These are phyloP conservation scores for Grammomys surdaster DNA, from an alignment of 2,113 vertebrate species.

Conservation along the genomic window DNA sequence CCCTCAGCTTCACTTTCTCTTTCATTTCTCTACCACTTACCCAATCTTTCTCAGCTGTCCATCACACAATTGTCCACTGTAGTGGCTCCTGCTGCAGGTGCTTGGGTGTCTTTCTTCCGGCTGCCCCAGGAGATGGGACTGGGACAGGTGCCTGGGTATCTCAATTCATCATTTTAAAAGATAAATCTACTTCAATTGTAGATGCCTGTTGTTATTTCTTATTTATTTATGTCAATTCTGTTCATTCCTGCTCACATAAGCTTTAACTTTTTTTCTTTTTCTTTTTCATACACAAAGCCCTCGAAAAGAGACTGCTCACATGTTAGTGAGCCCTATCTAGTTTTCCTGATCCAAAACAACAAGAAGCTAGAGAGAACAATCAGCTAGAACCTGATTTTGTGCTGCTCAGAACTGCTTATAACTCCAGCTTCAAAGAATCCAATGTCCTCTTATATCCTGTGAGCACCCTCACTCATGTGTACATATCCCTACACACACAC, in stretches of 20 bases:
- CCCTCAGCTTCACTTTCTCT: background rate
- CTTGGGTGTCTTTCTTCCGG: background rate
- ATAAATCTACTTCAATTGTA: constrained; percentile 7
- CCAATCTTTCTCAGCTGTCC: background rate
- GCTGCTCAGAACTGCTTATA: background rate
- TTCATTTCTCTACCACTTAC: background rate
- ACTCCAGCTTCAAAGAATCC: background rate
- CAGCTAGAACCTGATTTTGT: background rate
- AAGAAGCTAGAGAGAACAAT: background rate
- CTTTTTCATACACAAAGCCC: background rate
- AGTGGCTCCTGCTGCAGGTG: background rate
- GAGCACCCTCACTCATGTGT: background rate
- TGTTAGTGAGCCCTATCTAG: background rate
- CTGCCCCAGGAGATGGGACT: background rate
- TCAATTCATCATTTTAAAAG: constrained; percentile 1
- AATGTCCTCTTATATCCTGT: background rate
- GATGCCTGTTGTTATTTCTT: background rate
- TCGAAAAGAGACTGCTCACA: background rate
- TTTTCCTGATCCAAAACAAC: background rate
- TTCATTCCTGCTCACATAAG: background rate
- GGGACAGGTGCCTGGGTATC: background rate
- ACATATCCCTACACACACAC: background rate
- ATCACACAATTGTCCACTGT: background rate
- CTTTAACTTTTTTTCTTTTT: background rate
- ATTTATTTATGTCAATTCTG: background rate